Base-by-base conservation (phyloP, 2,888 invertebrate species). In the Caradrina kadenii region DNA sequence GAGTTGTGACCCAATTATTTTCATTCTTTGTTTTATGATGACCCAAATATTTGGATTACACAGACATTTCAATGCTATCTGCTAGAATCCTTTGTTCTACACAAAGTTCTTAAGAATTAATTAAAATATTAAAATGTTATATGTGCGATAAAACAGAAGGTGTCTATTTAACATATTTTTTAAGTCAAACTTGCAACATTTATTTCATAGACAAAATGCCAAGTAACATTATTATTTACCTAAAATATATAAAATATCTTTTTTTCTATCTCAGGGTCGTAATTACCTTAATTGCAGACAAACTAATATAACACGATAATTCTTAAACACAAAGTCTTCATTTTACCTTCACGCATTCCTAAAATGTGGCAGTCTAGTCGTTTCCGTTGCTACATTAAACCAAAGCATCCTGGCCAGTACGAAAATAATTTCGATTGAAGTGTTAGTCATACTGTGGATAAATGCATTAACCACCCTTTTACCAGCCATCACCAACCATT, bases 361-460 rank as follows among this genome's bases (percentile, higher is more conserved):
- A 79, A 82, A 68, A 58, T 72, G 61, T 69, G 65, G 69, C 52
- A 11, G 42, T 74, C 54, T 59, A 61, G 55, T 69, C 52, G 53
- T 84, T 79, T 82, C 82, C 82, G 80, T 73, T 80, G 59, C 58
- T 19, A 48, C 58, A 48, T 50, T 67, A 68, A 79, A 79, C 70
- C 82, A 84, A 69, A 82, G 82, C 82, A 84, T 84, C 80, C 82
- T 79, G 81, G 55, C 26, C 17, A 52, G 59, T 72, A 70, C 77
- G 52, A 79, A 79, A 71, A 81, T 81, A 83, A 75, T 78, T 65
- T 77, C 19, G 49, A 58, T 71, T 63, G 71, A 64, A 71, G 60
- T 63, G 52, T 80, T 76, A 79, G 58, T 80, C 61, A 69, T 59
- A 60, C 45, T n/a, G 70, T 50, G 26, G 22, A 26, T 59, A 10